phyloP scores from a whole-genome alignment of 2,113 vertebrate species.

The Psettodes erumei region DNA sequence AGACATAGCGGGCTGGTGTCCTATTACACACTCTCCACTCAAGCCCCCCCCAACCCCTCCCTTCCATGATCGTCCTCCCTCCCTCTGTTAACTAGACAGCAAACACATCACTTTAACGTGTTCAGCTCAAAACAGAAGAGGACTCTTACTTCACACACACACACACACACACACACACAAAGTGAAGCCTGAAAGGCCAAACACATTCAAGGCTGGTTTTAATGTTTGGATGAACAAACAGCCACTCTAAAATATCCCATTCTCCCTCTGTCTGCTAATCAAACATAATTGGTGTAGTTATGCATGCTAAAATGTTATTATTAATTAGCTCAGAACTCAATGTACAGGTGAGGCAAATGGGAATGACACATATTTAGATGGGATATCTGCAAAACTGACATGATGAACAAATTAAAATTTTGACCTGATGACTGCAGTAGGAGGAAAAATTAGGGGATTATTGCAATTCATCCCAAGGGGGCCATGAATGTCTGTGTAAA shows the following conservation, averaged over 20 bases:
- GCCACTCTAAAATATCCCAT: background rate
- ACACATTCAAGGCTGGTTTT: constrained; percentile 23
- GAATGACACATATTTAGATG: background rate
- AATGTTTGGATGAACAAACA: constrained; percentile 8
- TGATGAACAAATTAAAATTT: no score
- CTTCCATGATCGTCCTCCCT: constrained; percentile 44
- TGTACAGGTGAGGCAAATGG: background rate
- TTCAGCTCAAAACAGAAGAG: constrained; percentile 39
- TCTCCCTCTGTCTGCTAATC: background rate
- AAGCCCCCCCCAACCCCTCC: constrained; percentile 47
- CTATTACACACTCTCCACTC: constrained; percentile 79
- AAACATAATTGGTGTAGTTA: background rate
- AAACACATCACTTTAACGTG: constrained; percentile 62
- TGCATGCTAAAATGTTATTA: no score
- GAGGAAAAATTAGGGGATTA: no score
- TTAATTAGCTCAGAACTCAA: background rate
- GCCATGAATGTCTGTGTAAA: no score
- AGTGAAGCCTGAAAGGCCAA: constrained; percentile 40
- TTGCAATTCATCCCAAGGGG: background rate
- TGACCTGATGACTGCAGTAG: no score
- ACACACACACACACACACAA: background rate
- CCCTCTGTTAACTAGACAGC: constrained; percentile 67
- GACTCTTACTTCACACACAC: constrained; percentile 18
- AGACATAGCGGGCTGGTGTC: constrained; percentile 82
- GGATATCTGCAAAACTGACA: no score